These are phyloP conservation scores for Mesocentrotus franciscanus DNA, from an alignment of 53 echinoderm and acorn worm species.

Conservation along the genomic window DNA sequence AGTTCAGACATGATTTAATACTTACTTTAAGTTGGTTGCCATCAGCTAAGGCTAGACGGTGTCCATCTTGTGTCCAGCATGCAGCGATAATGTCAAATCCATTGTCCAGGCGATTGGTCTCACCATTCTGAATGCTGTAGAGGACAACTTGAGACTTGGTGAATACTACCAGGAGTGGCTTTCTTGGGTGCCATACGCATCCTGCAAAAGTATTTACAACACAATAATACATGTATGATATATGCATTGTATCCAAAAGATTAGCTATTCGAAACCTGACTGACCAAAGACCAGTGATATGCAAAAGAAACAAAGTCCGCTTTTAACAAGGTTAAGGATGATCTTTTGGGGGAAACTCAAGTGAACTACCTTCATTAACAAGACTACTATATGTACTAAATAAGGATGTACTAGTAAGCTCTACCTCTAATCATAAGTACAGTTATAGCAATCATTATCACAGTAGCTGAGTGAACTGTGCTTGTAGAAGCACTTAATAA, in stretches of 20 bases:
- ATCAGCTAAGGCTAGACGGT: not conserved
- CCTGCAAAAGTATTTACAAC: not conserved
- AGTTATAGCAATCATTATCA: no score
- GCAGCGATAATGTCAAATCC: constrained; percentile 29
- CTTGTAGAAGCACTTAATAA: no score
- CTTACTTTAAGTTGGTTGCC: constrained; percentile 12
- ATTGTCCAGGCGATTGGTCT: not conserved
- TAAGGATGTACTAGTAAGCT: no score
- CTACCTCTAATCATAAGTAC: no score
- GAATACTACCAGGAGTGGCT: not conserved
- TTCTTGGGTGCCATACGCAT: constrained; percentile 44
- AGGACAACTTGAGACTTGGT: not conserved
- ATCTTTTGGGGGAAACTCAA: no score
- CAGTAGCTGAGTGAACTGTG: no score
- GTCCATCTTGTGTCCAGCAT: constrained; percentile 45
- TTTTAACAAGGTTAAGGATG: no score
- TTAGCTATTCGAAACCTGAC: not conserved
- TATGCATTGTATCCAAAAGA: not conserved
- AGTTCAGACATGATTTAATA: not conserved
- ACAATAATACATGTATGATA: not conserved
- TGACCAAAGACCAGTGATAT: no score
- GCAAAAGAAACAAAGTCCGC: no score
- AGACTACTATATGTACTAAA: no score
- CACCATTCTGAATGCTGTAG: not conserved
- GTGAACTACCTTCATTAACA: no score